A percentile compares a stretch with the other conserved stretches of the same genome.
Conservation (phyloP, 2,113 vertebrate genomes). For the Callopanchax toddi region DNA sequence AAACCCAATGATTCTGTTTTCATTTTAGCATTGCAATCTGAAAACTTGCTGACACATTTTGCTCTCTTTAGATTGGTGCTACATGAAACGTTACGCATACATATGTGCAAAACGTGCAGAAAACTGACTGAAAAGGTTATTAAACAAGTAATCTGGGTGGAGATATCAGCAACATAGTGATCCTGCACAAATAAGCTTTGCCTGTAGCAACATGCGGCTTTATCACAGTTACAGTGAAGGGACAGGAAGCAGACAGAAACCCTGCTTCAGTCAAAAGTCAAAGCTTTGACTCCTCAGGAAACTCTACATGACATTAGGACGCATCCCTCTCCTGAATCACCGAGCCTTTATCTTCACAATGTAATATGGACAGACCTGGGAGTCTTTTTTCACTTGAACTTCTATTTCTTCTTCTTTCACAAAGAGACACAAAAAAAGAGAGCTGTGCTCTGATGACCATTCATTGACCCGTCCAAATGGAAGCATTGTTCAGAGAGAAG, state of each 20-base stretch:
- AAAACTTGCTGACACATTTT: neutral
- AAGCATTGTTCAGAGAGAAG: conserved; percentile 38
- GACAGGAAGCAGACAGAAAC: conserved; percentile 16
- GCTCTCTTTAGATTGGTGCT: neutral
- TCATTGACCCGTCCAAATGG: conserved; percentile 59
- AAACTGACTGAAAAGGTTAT: no score
- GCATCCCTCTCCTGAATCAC: conserved; percentile 19
- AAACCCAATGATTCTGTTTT: neutral
- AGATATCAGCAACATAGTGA: no score
- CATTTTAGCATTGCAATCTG: neutral
- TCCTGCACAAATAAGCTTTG: conserved; percentile 8
- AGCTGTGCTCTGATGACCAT: conserved; percentile 4
- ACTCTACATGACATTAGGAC: conserved; percentile 18
- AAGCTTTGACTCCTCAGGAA: conserved; percentile 31
- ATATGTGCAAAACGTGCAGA: no score
- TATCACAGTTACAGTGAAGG: conserved; percentile 1
- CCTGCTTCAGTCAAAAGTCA: conserved; percentile 12
- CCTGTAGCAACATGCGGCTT: conserved; percentile 16
- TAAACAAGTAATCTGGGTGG: no score
- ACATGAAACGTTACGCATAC: no score
- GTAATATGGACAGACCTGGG: conserved; percentile 7
- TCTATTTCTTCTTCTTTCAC: conserved; percentile 16
- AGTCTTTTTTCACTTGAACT: neutral
- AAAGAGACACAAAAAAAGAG: conserved; percentile 1
- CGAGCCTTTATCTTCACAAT: conserved; percentile 39